phyloP scores from a whole-genome alignment of 2,113 vertebrate genomes.

The Odocoileus virginianus region DNA sequence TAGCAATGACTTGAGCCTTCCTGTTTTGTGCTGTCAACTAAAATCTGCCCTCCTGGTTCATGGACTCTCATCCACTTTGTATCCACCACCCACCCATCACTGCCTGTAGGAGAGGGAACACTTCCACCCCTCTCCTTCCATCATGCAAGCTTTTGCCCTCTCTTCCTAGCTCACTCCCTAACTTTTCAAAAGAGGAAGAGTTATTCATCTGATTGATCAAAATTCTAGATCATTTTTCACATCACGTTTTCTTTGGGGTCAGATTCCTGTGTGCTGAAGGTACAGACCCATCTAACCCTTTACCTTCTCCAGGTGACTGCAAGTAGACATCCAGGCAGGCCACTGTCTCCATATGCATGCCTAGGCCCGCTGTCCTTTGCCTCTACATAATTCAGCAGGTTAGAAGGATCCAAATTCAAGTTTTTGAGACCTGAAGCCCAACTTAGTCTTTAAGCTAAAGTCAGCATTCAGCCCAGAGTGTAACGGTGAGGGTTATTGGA shows the following conservation, averaged over 20 bases:
- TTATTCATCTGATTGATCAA: not conserved
- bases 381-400: not conserved
- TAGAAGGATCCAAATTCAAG: constrained; percentile 11
- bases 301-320: not conserved
- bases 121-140: not conserved
- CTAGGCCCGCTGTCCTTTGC: not conserved
- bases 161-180: not conserved
- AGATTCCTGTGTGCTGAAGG: not conserved
- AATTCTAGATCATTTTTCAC: not conserved
- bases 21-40: not conserved
- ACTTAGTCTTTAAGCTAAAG: not conserved
- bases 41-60: not conserved
- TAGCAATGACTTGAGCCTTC: not conserved
- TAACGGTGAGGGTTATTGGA: not conserved
- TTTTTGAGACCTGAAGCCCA: not conserved
- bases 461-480: not conserved
- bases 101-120: not conserved
- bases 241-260: not conserved
- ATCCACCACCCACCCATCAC: not conserved
- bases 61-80: not conserved
- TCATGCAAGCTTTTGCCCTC: not conserved
- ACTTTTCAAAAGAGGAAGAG: not conserved
- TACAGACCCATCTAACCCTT: not conserved
- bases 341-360: not conserved
- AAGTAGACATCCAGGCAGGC: not conserved